A percentile compares a stretch with the other conserved stretches of the same genome.
Conservation (phyloP, 2,888 invertebrate species). For the Cataglyphis livida region DNA sequence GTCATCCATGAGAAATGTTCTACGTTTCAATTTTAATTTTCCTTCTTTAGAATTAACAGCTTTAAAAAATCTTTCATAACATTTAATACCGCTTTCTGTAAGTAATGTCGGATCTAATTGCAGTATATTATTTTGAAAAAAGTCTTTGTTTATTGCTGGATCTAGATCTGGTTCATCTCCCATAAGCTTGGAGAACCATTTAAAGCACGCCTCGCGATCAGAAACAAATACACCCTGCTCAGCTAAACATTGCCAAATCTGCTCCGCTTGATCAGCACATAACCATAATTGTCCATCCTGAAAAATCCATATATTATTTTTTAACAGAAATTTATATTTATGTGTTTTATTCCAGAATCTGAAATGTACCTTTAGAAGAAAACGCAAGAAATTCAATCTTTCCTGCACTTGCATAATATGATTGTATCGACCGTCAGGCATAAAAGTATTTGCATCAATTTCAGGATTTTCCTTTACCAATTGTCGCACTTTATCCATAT, state of each 20-base stretch:
- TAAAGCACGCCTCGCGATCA: constrained; percentile 98
- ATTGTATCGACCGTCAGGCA: constrained; percentile 95
- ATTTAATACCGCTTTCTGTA: constrained; percentile 98
- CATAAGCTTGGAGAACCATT: constrained; percentile 99
- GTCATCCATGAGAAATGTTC: constrained; percentile 95
- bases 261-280: constrained; percentile 98
- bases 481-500: constrained; percentile 94
- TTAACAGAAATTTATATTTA: not conserved
- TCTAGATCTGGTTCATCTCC: constrained; percentile 98
- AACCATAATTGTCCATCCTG: constrained; percentile 98
- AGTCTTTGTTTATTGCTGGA: constrained; percentile 97
- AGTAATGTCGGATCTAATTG: constrained; percentile 96
- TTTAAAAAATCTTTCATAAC: constrained; percentile 95
- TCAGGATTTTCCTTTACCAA: constrained; percentile 90
- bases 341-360: not conserved
- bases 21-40: constrained; percentile 94
- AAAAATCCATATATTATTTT: constrained; percentile 58
- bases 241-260: constrained; percentile 98
- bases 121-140: constrained; percentile 97
- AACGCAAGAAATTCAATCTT: constrained; percentile 96
- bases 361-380: constrained; percentile 90
- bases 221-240: constrained; percentile 96
- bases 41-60: constrained; percentile 98
- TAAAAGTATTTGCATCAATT: constrained; percentile 92
- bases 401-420: constrained; percentile 97